Conservation (phyloP, 2,888 invertebrate species). For the Drosophila atroscutellata region DNA sequence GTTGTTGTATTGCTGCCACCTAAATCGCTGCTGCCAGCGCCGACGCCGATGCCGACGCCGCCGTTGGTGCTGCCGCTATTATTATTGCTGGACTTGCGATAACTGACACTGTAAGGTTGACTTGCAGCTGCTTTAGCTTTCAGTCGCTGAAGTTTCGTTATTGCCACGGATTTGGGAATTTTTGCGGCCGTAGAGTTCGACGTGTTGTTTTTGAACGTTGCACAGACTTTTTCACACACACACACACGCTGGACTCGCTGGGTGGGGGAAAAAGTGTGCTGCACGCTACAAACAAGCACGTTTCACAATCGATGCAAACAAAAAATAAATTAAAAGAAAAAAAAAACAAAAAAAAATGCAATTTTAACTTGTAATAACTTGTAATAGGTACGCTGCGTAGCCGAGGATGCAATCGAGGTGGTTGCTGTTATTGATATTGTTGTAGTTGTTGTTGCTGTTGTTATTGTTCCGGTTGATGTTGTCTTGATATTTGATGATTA, state of each 20-base stretch:
- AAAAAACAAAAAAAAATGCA: conserved; percentile 23
- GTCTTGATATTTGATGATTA: conserved; percentile 30
- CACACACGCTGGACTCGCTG: conserved; percentile 49
- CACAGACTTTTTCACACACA: conserved; percentile 60
- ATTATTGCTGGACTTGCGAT: conserved; percentile 65
- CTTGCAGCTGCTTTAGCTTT: conserved; percentile 83
- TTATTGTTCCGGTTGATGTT: conserved; percentile 1
- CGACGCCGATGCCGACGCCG: conserved; percentile 21
- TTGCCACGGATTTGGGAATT: conserved; percentile 83
- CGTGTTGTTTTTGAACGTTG: conserved; percentile 64
- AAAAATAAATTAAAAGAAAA: conserved; percentile 43
- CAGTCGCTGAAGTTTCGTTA: conserved; percentile 82
- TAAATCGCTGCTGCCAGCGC: conserved; percentile 47
- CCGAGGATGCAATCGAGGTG: conserved; percentile 2
- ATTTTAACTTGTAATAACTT: conserved; percentile 4
- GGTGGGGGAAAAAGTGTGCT: conserved; percentile 71
- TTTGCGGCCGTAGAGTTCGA: conserved; percentile 71
- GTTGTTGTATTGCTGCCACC: not conserved
- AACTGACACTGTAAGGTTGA: conserved; percentile 73
- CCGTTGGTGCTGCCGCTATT: conserved; percentile 37
- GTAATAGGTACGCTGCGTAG: conserved; percentile 31
- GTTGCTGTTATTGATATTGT: conserved; percentile 4
- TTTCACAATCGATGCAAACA: conserved; percentile 55
- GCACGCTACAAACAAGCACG: conserved; percentile 73
- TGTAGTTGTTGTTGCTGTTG: not conserved